Evolutionary conservation across 2,113 vertebrate species (phyloP), one percentile per base, ranked within the genome.

Genomic region (Dicerorhinus sumatrensis): DNA sequence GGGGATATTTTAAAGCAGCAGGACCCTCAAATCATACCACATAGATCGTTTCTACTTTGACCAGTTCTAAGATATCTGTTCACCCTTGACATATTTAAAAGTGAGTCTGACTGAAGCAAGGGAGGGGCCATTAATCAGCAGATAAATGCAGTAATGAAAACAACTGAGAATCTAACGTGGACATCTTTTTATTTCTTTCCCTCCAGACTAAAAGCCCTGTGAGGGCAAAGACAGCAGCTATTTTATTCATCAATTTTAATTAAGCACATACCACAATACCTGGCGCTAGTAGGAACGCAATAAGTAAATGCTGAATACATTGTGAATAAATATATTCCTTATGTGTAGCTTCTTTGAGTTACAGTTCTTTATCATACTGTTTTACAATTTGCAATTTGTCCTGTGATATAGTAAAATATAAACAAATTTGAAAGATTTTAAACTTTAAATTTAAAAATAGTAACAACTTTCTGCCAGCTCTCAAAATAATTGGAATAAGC

Each of bases 1-100:
- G 89, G 72, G 85, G 33, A 29, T 36, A n/a, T 91, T 83, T 96
- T 70, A 76, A 96, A 91, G n/a, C 9, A 70, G 13, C 65, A 94
- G 14, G 65, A 63, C 0, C 9, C 54, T 91, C 54, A 91, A 69
- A 56, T 72, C 33, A 58, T 12, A 39, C 5, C 0, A 21, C 12
- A 21, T 36, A 77, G 8, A 72, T 72, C 11, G 46, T 33, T 89
- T n/a, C 17, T 51, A 56, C 33, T 65, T 36, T n/a, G 29, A 29
- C 31, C 39, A 90, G n/a, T 36, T 72, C 29, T 27, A 8, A 85
- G 31, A 56, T 56, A 77, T 62, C 9, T 62, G 27, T 54, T 58
- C 46, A 65, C 80, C 51, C 46, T 89, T 67, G n/a, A 93, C 70
- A 46, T 17, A 56, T 81, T 85, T 73, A 84, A 73, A 92, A 62